Conservation (phyloP, 2,113 vertebrate species). For the Triplophysa tibetana region DNA sequence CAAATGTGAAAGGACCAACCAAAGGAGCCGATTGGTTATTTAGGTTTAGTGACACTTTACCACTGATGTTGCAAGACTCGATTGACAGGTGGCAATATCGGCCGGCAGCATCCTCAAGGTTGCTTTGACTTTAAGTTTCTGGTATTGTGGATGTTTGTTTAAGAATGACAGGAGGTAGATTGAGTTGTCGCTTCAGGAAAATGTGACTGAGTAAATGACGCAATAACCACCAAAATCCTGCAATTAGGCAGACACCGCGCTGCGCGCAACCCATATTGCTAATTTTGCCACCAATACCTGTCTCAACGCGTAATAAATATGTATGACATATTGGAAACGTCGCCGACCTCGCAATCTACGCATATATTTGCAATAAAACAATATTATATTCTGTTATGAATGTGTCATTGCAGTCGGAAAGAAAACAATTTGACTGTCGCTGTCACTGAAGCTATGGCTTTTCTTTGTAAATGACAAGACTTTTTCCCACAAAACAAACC, state of each 20-base stretch:
- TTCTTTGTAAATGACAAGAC: constrained; percentile 15
- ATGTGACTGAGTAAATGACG: constrained; percentile 56
- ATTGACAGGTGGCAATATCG: constrained; percentile 64
- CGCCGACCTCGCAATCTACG: not conserved
- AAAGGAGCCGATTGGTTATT: constrained; percentile 42
- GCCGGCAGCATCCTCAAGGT: constrained; percentile 48
- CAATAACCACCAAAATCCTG: constrained; percentile 63
- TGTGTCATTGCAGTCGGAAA: not conserved
- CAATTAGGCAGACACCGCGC: constrained; percentile 66
- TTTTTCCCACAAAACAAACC: constrained; percentile 37
- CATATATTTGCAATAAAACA: not conserved
- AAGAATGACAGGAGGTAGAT: not conserved
- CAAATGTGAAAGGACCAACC: constrained; percentile 49
- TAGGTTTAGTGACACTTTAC: constrained; percentile 45
- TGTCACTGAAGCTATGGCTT: constrained; percentile 3
- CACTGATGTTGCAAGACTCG: constrained; percentile 38
- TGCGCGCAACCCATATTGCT: constrained; percentile 57
- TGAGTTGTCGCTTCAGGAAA: constrained; percentile 45
- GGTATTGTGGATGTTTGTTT: constrained; percentile 42
- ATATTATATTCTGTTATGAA: constrained; percentile 11
- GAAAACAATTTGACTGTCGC: not conserved
- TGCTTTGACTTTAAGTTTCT: not conserved
- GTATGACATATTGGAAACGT: not conserved
- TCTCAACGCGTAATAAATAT: not conserved
- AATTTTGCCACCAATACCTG: constrained; percentile 38